A percentile compares a stretch with the other conserved stretches of the same genome.
phyloP scores from a whole-genome alignment of 2,888 invertebrate species.

The Drosophila niveifrons region DNA sequence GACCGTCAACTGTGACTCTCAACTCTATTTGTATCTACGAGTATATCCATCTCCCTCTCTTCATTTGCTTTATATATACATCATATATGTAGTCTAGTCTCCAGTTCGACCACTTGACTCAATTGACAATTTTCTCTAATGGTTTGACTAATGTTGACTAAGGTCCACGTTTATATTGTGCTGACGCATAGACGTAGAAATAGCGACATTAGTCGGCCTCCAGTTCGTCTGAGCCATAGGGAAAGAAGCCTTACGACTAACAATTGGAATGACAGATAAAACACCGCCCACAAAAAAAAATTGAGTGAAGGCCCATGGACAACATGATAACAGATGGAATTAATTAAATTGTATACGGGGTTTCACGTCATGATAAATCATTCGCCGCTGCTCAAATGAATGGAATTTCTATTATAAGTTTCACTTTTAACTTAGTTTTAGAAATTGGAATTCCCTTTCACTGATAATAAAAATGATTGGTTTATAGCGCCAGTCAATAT shows the following conservation, averaged over 20 bases:
- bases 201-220: constrained; percentile 27
- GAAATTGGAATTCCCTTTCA: constrained; percentile 2
- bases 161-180: constrained; percentile 60
- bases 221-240: constrained; percentile 15
- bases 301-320: constrained; percentile 1
- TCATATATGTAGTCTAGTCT: background rate
- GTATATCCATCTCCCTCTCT: too few species aligned
- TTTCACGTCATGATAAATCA: constrained; percentile 3
- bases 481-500: background rate
- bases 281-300: constrained; percentile 3
- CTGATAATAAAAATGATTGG: background rate
- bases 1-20: constrained; percentile 27
- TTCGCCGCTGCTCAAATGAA: too few species aligned
- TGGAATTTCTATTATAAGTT: background rate
- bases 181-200: constrained; percentile 58
- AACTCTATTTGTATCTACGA: constrained; percentile 17
- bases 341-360: constrained; percentile 5
- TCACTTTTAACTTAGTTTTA: background rate
- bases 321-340: constrained; percentile 7
- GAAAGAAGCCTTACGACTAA: constrained; percentile 31
- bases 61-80: too few species aligned
- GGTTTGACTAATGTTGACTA: constrained; percentile 68
- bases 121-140: constrained; percentile 30
- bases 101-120: constrained; percentile 37
- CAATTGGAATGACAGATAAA: constrained; percentile 9